Evolutionary conservation across 1,140 invertebrate genomes (phyloP).

Genomic region (Pararge aegeria): DNA sequence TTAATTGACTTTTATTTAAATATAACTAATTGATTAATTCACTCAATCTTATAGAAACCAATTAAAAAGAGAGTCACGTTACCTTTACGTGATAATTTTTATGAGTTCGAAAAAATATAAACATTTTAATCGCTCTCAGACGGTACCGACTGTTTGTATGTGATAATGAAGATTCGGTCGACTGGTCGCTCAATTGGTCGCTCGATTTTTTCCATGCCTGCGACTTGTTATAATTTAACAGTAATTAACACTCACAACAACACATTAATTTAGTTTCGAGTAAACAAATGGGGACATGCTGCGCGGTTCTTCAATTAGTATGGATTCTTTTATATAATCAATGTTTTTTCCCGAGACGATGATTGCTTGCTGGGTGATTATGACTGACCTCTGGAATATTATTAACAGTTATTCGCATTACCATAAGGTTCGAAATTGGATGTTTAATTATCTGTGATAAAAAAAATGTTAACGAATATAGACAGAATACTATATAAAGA

Average conservation of each 20-base stretch:
- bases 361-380: not conserved
- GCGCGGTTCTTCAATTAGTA: not conserved
- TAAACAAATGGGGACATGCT: constrained; percentile 21
- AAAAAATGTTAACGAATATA: not conserved
- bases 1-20: not conserved
- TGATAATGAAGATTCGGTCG: constrained; percentile 45
- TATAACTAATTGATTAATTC: not conserved
- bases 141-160: constrained; percentile 31
- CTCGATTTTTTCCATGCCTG: constrained; percentile 45
- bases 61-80: not conserved
- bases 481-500: not conserved
- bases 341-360: not conserved
- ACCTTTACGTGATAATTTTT: not conserved
- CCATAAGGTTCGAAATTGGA: not conserved
- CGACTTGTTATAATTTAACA: constrained; percentile 41
- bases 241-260: constrained; percentile 42
- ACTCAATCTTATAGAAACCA: not conserved
- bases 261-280: constrained; percentile 31
- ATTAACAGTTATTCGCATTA: not conserved
- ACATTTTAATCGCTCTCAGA: constrained; percentile 1
- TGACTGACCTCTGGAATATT: not conserved
- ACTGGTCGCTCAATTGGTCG: constrained; percentile 51
- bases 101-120: not conserved
- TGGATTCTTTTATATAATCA: not conserved
- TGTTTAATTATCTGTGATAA: not conserved